Base-by-base conservation (phyloP, 2,888 invertebrate genomes). In the Drosophila pseudotakahashii region DNA sequence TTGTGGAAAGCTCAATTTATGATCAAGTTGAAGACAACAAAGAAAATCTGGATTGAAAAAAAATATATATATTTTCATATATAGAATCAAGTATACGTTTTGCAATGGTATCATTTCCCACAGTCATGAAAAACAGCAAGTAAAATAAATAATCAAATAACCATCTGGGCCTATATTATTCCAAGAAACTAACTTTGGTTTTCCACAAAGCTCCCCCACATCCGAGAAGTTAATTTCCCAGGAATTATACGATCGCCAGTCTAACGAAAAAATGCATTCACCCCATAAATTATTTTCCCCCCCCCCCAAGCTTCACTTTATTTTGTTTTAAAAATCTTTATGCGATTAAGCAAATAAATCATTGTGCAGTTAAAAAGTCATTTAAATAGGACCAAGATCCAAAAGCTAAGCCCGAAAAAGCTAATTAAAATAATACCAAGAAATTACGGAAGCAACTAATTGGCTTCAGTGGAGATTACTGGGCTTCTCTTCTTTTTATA, bases 371-470 rank as follows among this genome's bases (percentile, higher is more conserved):
- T 57, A 63, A 67, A 73, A 74, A 58, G 71, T 66, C 72, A 85
- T 88, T 88, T 85, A 80, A 82, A 88, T 82, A 73, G 60, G 66
- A 53, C 23, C 67, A 53, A 57, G 61, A 47, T 11, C 58, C 10
- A 58, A 50, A 39, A 61, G 45, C 39, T n/a, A 41, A 62, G 39
- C 45, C 63, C 45, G 55, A 57, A 50, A 70, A 73, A 76, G 61
- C 74, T 75, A 83, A 83, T 83, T 87, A 88, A 84, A 88, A 89
- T 81, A 87, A 87, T 87, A 83, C 83, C 72, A 89, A 87, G 88
- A 89, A 87, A 81, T 84, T 89, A 81, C 89, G 84, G 88, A 87
- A 87, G 81, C 85, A 71, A 68, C 85, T 84, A 84, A 84, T 79
- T 84, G 89, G 89, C 80, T 66, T 37, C 52, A 58, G 26, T 55